Evolutionary conservation across 1,140 invertebrate genomes (phyloP).

Genomic region (Odontomachus brunneus): DNA sequence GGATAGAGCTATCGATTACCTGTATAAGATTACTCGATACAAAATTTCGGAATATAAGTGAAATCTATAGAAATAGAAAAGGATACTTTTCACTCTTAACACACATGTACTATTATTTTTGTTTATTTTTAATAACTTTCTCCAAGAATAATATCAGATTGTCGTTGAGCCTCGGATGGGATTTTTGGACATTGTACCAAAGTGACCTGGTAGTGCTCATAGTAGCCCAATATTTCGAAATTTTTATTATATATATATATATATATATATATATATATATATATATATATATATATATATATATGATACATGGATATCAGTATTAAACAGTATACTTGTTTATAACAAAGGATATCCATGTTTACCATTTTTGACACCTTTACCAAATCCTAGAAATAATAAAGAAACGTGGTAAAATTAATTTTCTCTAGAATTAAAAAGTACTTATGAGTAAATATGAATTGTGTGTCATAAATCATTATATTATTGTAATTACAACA

Average conservation of each 20-base stretch:
- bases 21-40: too few species aligned
- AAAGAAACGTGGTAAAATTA: neutral
- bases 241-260: too few species aligned
- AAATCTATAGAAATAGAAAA: conserved; percentile 19
- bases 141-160: too few species aligned
- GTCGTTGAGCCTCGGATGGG: too few species aligned
- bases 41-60: conserved; percentile 9
- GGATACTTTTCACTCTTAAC: too few species aligned
- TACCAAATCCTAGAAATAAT: neutral
- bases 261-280: too few species aligned
- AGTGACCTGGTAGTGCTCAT: too few species aligned
- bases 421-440: neutral
- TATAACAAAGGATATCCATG: neutral
- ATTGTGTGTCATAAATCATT: neutral
- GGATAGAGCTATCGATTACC: too few species aligned
- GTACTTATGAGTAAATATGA: too few species aligned
- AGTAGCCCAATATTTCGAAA: too few species aligned
- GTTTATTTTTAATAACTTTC: neutral
- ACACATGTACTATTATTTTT: neutral
- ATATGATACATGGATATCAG: neutral
- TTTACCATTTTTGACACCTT: conserved; percentile 4
- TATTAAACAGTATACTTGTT: conserved; percentile 8
- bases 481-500: neutral
- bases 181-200: too few species aligned
- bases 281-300: too few species aligned